Percentiles rank a stretch among this genome's conserved stretches.
Conservation (phyloP, 2,113 vertebrate species). For the Nyctibius bracteatus region DNA sequence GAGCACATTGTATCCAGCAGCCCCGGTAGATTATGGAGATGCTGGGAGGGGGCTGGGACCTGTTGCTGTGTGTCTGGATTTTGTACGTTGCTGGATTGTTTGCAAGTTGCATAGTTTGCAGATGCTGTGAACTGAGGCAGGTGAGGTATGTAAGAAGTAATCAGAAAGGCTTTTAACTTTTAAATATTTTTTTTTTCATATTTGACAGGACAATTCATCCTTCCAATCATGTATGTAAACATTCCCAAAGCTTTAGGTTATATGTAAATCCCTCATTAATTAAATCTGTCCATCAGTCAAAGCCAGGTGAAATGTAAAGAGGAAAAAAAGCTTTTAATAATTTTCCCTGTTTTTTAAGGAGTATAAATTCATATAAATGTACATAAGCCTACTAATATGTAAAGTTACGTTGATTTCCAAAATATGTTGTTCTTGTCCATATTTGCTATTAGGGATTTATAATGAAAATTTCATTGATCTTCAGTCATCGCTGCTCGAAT, state of each 20-base stretch:
- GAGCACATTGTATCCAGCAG: background rate
- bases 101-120: background rate
- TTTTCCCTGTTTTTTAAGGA: background rate
- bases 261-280: background rate
- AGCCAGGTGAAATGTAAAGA: background rate
- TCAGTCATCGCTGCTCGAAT: background rate
- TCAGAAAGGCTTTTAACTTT: background rate
- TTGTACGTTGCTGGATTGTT: background rate
- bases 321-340: background rate
- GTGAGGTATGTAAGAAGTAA: background rate
- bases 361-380: background rate
- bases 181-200: background rate
- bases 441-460: background rate
- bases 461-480: background rate
- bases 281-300: background rate
- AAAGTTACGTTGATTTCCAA: background rate
- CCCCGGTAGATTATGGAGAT: background rate
- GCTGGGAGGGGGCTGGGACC: background rate
- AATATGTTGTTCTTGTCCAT: fast-evolving
- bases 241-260: background rate
- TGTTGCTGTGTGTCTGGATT: conserved; percentile 5
- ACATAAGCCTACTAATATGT: background rate
- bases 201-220: background rate
- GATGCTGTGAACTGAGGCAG: background rate
- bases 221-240: background rate